Evolutionary conservation across 2,113 vertebrate species (phyloP).

Genomic region (Lampris megalopsis): DNA sequence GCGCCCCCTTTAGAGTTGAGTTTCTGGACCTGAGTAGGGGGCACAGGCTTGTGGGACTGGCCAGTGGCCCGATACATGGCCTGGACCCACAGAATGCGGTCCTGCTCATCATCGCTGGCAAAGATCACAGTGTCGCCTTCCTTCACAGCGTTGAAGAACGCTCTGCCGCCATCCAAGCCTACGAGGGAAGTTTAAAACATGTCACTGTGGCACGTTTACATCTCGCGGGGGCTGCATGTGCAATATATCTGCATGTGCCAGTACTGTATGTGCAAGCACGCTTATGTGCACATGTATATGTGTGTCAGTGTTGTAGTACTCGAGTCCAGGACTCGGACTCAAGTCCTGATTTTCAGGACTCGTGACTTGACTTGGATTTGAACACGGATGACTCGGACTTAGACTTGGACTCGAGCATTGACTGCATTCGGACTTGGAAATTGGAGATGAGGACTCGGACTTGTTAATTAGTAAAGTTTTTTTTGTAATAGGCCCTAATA

Average conservation of each 20-base stretch:
- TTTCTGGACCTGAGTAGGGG: constrained; percentile 99
- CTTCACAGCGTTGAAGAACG: constrained; percentile 99
- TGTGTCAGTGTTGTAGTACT: neutral
- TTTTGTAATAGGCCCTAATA: too few relatives aligned
- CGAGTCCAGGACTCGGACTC: too few relatives aligned
- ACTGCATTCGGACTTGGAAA: too few relatives aligned
- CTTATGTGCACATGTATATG: neutral
- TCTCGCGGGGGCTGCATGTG: neutral
- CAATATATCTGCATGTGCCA: neutral
- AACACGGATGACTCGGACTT: too few relatives aligned
- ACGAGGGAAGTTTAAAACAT: neutral
- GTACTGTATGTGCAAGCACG: neutral
- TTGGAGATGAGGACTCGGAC: too few relatives aligned
- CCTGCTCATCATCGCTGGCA: constrained; percentile 98
- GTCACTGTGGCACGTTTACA: neutral
- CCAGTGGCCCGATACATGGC: constrained; percentile 99
- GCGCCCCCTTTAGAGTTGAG: constrained; percentile 98
- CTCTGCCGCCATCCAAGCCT: constrained; percentile 97
- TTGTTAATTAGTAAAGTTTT: too few relatives aligned
- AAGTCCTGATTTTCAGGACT: too few relatives aligned
- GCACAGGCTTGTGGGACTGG: constrained; percentile 99
- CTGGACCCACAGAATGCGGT: constrained; percentile 99
- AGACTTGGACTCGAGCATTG: too few relatives aligned
- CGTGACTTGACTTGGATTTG: too few relatives aligned
- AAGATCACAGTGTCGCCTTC: constrained; percentile 99